Conservation (phyloP, 2,797 vertebrate species). For the Ceyx erithaca region DNA sequence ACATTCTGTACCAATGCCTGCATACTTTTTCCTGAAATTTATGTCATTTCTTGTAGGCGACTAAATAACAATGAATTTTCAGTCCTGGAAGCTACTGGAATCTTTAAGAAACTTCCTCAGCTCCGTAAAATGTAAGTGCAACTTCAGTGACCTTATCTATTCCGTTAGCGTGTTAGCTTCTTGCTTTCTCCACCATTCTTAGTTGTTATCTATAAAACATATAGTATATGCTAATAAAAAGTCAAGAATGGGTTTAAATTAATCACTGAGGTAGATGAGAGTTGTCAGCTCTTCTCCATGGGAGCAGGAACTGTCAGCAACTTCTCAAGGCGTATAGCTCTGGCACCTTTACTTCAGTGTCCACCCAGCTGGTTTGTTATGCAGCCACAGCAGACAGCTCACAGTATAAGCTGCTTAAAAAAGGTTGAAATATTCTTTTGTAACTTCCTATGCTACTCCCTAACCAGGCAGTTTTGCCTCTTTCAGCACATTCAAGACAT, state of each 20-base stretch:
- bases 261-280: background rate
- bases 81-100: slow-evolving; percentile 94
- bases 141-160: background rate
- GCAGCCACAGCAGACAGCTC: slow-evolving; percentile 36
- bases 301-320: background rate
- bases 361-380: slow-evolving; percentile 52
- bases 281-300: background rate
- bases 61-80: slow-evolving; percentile 99
- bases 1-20: background rate
- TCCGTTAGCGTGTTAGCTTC: background rate
- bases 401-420: slow-evolving; percentile 22
- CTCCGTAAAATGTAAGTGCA: slow-evolving; percentile 95
- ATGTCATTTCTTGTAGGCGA: slow-evolving; percentile 79
- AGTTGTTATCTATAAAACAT: background rate
- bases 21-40: background rate
- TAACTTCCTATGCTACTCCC: slow-evolving; percentile 58
- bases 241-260: background rate
- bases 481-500: slow-evolving; percentile 58
- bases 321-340: background rate
- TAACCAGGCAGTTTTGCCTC: slow-evolving; percentile 46
- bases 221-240: background rate
- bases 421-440: slow-evolving; percentile 42
- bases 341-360: background rate
- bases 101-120: slow-evolving; percentile 97
- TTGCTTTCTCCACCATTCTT: background rate